Base-by-base conservation (phyloP, 1,140 invertebrate species). In the Scaptodrosophila lebanonensis region DNA sequence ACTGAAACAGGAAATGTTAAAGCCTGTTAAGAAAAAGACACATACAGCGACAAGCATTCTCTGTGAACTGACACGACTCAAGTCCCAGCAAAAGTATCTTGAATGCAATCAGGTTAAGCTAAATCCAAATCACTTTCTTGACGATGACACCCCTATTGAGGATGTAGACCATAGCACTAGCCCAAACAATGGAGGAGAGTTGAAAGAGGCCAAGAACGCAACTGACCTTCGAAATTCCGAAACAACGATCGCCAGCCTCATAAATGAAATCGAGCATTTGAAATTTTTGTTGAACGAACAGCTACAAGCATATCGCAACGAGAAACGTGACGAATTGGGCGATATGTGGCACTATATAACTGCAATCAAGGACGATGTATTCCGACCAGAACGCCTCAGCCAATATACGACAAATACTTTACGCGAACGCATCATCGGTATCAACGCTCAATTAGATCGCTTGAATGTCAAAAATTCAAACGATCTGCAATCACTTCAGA, bases 71-170 rank as follows among this genome's bases (percentile, higher is more conserved):
- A 86, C 85, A 27, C 76, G 82, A 3, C 50, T 86, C 9, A 86
- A 85, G 58, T 63, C 84, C 0, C 84, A 86, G 29, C 84, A 85
- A 64, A 86, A 86, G 61, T 86, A 86, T 64, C 70, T 86, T n/a
- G 84, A 86, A 64, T 84, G 73, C 61, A 70, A 75, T 73, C 83
- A 82, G 60, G 51, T 82, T 20, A 83, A 77, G 45, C 47, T 84
- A 2, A 83, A 76, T 51, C 49, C 62, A 11, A 70, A 42, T 38
- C 61, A 83, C 62, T 83, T 71, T 38, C 43, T 54, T 7, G 54
- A 53, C 17, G 40, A 53, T 33, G 33, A 64, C 20, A 54, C 44
- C 33, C 25, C n/a, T n/a, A n/a, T n/a, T n/a, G 54, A 47, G 2
- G 56, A 35, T 18, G 35, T 36, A 12, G 30, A 6, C 25, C 40